These are phyloP conservation scores for Acrocephalus scirpaceus DNA, from an alignment of 2,797 vertebrate genomes.

Conservation along the genomic window DNA sequence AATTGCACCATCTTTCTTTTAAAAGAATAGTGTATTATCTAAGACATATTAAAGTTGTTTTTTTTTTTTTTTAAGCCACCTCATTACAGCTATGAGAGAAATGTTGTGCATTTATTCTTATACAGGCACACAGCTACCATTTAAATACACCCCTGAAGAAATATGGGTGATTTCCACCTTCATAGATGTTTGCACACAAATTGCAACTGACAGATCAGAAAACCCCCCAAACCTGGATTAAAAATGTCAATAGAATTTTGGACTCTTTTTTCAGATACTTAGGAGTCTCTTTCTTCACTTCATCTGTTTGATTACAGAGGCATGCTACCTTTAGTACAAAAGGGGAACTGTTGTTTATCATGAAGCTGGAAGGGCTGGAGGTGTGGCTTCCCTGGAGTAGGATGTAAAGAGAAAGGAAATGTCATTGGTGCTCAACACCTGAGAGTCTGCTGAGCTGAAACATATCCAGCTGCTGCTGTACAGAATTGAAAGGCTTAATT, in stretches of 20 bases:
- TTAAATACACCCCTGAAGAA: background rate
- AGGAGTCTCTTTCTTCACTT: background rate
- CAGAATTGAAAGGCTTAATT: rapidly evolving
- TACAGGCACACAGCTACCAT: background rate
- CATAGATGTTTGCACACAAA: background rate
- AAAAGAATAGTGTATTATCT: background rate
- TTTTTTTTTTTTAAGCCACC: background rate
- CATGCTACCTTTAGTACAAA: background rate
- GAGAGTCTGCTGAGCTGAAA: background rate
- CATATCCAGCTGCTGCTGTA: background rate
- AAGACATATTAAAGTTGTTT: background rate
- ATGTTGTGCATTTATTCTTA: background rate
- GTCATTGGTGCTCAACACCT: background rate
- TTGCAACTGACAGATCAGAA: background rate
- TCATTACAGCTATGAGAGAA: background rate
- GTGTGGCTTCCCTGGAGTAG: background rate
- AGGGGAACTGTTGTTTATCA: background rate
- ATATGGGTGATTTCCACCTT: background rate
- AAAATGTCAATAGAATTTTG: background rate
- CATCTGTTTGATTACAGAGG: background rate
- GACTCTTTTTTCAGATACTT: background rate
- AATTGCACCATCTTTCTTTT: background rate
- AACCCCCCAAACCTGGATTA: background rate
- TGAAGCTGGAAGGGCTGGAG: background rate
- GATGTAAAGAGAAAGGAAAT: background rate